Evolutionary conservation across 2,888 invertebrate species (phyloP), one percentile per base, ranked within the genome.

Genomic region (Leptarthrus brevirostris): DNA sequence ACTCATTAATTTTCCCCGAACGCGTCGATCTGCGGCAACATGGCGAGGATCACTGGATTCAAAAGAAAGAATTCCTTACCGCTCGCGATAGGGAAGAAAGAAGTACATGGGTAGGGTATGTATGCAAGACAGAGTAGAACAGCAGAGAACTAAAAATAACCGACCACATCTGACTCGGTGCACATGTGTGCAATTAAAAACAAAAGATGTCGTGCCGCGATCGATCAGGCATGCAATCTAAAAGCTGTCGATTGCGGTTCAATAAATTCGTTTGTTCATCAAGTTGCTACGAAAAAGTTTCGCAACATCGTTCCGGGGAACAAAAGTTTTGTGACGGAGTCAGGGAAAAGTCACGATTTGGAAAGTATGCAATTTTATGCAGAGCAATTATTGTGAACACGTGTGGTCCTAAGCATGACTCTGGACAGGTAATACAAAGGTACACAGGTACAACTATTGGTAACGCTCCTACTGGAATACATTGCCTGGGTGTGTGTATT

Each of bases 1-100:
- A 47, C 20, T 34, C 20, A 53, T 36, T 20, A 36, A 53, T 34
- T 18, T 71, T n/a, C 16, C 44, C 14, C 64, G 53, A 75, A 75
- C n/a, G 54, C 79, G 77, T 79, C 77, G 66, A 77, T 69, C 77
- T 75, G 74, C 61, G 74, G 73, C 79, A 79, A 79, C 79, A 80
- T 77, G 79, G 76, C 78, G 79, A 78, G 78, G 79, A 80, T 80
- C 80, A 81, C 81, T 81, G 78, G 79, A 30, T 72, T 34, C 22
- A 71, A 40, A 64, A n/a, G n/a, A 40, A 74, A 16, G 24, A 47
- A 64, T 64, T 64, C 64, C 44, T 64, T 44, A n/a, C 12, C 1
- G 61, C n/a, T 10, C 10, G 20, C 22, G 44, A 18, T 20, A 24
- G 47, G 47, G 44, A 44, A 44, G 14, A 30, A 30, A 30, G 30